Base-by-base conservation (phyloP, 2,797 vertebrate genomes). In the Kryptolebias ocellatus region DNA sequence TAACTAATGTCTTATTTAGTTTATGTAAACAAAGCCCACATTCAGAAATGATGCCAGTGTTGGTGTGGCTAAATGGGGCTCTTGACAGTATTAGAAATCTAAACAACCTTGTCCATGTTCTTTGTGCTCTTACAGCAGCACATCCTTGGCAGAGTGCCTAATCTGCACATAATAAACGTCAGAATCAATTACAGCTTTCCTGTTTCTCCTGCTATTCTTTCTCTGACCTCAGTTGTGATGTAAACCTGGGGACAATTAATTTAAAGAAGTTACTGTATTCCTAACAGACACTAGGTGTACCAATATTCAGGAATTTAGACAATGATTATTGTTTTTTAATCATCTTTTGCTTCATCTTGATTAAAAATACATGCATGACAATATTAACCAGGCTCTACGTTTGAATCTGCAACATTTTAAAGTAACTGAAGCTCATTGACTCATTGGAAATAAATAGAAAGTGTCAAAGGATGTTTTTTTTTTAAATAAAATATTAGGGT, bases 161-260 rank as follows among this genome's bases (percentile, higher is more conserved):
- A 89, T 87, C 76, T 78, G 65, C 70, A 65, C 70, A 86, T 80
- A 78, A 88, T 85, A 86, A 89, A 91, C 70, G 66, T 79, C 72
- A 63, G 81, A 91, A 91, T 93, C 88, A 86, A 85, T 92, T 89
- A 84, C 79, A 80, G 57, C 84, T 79, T 78, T 90, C 90, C n/a
- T n/a, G n/a, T n/a, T 85, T 76, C 74, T 60, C 74, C 88, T 83
- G 74, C 83, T 85, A 82, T 87, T 80, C 76, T 59, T 62, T 31
- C 67, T 29, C 70, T 89, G 85, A 84, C 89, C 84, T 81, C 74
- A 37, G 61, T 70, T 86, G 85, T 84, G 86, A 83, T 75, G 75
- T 83, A 85, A 88, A 78, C 76, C 72, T 82, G 75, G 39, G 61
- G 61, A 79, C 74, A 83, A 82, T 91, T 87, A 81, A 92, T 90